phyloP scores from a whole-genome alignment of 2,888 invertebrate species.

The Monopis laevigella region DNA sequence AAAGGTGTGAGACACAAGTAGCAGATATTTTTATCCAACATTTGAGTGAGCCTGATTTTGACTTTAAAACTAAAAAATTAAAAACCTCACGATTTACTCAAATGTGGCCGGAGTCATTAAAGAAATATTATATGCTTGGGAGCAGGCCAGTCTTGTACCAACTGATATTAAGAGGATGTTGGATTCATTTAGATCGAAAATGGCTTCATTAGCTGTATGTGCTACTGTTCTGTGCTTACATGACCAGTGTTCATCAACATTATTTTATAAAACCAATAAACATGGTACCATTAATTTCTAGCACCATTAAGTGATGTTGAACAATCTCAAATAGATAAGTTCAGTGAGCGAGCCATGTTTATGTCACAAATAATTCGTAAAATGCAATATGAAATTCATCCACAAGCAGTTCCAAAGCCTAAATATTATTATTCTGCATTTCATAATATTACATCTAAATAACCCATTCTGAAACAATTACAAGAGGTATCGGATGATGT shows the following conservation, averaged over 20 bases:
- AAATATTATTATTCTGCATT: conserved; percentile 70
- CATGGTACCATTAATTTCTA: conserved; percentile 92
- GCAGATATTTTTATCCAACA: conserved; percentile 86
- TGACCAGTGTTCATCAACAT: conserved; percentile 86
- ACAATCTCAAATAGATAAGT: conserved; percentile 76
- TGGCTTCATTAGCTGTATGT: conserved; percentile 90
- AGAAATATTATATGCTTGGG: conserved; percentile 91
- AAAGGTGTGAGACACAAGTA: conserved; percentile 78
- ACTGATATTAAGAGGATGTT: conserved; percentile 90
- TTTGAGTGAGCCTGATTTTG: conserved; percentile 81
- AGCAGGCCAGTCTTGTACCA: conserved; percentile 84
- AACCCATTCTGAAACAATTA: conserved; percentile 79
- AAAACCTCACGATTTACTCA: conserved; percentile 87
- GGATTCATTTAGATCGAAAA: conserved; percentile 85
- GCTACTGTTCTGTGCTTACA: conserved; percentile 91
- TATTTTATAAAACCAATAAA: conserved; percentile 86
- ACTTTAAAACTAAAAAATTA: conserved; percentile 78
- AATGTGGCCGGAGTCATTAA: conserved; percentile 89
- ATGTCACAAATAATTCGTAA: conserved; percentile 88
- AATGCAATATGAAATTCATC: conserved; percentile 89
- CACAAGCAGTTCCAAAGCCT: conserved; percentile 75
- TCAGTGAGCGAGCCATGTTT: conserved; percentile 78
- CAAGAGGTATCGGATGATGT: conserved; percentile 77
- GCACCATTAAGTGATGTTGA: conserved; percentile 72
- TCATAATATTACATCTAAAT: conserved; percentile 77